These are phyloP conservation scores for Syngnathus floridae DNA, from an alignment of 2,113 vertebrate species.

Conservation along the genomic window DNA sequence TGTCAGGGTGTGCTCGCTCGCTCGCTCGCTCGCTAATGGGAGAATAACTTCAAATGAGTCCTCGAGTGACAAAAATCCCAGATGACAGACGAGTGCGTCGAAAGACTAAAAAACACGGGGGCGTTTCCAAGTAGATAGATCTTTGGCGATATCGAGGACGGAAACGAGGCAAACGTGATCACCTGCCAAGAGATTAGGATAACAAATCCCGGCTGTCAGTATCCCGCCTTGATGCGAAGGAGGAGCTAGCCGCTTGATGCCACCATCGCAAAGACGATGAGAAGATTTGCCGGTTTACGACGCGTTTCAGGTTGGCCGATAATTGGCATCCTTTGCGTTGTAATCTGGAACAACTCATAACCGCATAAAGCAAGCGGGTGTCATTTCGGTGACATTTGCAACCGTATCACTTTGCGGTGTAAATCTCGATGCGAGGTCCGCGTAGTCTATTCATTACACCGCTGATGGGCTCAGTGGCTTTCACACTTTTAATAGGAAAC, in stretches of 20 bases:
- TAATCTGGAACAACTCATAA: neutral
- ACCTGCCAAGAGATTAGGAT: slow-evolving; percentile 22
- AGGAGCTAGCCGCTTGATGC: slow-evolving; percentile 35
- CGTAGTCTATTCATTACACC: neutral
- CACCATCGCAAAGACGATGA: slow-evolving; percentile 34
- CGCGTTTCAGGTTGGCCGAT: slow-evolving; percentile 3
- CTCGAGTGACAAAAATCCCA: slow-evolving; percentile 12
- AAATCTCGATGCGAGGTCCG: neutral
- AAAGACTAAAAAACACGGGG: neutral
- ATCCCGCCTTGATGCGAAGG: slow-evolving; percentile 22
- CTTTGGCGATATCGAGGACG: slow-evolving; percentile 21
- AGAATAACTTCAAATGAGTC: neutral
- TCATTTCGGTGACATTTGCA: neutral
- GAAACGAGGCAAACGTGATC: slow-evolving; percentile 30
- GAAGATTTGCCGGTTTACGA: slow-evolving; percentile 7
- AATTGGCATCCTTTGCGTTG: neutral
- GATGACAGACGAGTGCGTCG: neutral
- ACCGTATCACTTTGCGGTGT: neutral
- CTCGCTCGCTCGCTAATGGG: neutral
- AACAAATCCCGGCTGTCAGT: slow-evolving; percentile 27
- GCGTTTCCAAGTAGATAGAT: neutral
- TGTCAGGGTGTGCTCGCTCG: neutral
- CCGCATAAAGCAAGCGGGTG: neutral
- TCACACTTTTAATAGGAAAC: neutral
- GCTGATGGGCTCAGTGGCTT: neutral